Evolutionary conservation across 1,140 invertebrate genomes (phyloP), one percentile per base, ranked within the genome.

Genomic region (Chelonus insularis): DNA sequence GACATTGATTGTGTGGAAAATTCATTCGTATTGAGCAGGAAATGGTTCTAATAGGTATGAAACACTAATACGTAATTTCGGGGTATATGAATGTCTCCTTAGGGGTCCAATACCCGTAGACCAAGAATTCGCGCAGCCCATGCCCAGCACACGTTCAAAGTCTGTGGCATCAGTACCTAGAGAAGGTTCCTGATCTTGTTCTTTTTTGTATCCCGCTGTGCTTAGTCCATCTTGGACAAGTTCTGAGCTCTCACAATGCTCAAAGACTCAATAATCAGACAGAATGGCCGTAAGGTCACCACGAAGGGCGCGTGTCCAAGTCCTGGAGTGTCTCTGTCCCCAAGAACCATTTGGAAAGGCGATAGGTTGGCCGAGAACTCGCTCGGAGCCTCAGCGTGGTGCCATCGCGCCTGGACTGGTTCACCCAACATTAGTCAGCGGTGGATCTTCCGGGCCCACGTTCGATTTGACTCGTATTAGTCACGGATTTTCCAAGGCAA

Each of bases 41-140:
- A 57, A 55, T 72, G 68, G 69, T 68, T 64, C 64, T n/a, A n/a
- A n/a, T 66, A 7, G 58, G 18, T 36, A 21, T 21, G 51, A 21
- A 32, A 63, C 52, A 68, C 75, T 76, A 73, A 76, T 60, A 60
- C 60, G 69, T 65, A 72, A 77, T 78, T 78, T 77, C 67, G 64
- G 70, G 69, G 59, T 70, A 73, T 58, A 78, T 73, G 72, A 77
- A 69, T 68, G 65, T 64, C 63, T 72, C 71, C 64, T 64, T 39
- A 65, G 66, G 32, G 32, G 23, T 23, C 54, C 3, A 12, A 12
- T 43, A 14, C 18, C 39, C 51, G 20, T 29, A 32, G 18, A 32
- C 34, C 18, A 34, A 41, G 43, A n/a, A 50, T 25, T 14, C 34
- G 39, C 8, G n/a, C 41, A 16, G 7, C 36, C 34, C 29, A 36